Evolutionary conservation across 2,797 vertebrate genomes (phyloP).

Genomic region (Lacerta agilis): DNA sequence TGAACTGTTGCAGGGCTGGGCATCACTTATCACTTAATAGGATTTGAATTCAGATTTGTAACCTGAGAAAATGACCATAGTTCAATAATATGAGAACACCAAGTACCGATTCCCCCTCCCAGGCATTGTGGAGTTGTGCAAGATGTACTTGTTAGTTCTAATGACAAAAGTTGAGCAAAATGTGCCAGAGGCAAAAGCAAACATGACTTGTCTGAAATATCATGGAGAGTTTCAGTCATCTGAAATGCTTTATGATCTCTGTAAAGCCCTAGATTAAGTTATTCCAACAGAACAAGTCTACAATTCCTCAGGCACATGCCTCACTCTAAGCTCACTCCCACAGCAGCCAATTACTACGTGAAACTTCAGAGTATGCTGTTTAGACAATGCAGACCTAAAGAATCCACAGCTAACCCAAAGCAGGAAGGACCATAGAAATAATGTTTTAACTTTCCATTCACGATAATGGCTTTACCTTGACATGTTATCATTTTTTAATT

Average conservation of each 20-base stretch:
- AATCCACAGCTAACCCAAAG: neutral
- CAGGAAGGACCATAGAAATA: neutral
- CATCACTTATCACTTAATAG: neutral
- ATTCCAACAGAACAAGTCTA: neutral
- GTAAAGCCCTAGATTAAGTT: constrained; percentile 16
- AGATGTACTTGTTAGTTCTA: constrained; percentile 20
- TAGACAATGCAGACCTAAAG: neutral
- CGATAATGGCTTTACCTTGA: accelerated
- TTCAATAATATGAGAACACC: neutral
- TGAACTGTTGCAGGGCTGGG: neutral
- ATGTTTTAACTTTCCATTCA: neutral
- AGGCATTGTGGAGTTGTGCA: neutral
- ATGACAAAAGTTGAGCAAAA: constrained; percentile 21
- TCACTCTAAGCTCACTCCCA: neutral
- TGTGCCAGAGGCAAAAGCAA: constrained; percentile 30
- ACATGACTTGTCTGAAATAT: constrained; percentile 11
- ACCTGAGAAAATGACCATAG: neutral
- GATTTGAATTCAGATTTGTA: neutral
- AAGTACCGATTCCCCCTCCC: neutral
- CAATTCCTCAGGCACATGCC: neutral
- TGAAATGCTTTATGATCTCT: constrained; percentile 28
- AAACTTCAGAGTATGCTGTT: neutral
- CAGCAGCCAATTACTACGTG: constrained; percentile 19
- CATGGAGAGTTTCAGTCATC: constrained; percentile 7
- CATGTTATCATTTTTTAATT: neutral